Base-by-base conservation (phyloP, 92 coral and sea anemone species). In the Zoanthus solanderi region DNA sequence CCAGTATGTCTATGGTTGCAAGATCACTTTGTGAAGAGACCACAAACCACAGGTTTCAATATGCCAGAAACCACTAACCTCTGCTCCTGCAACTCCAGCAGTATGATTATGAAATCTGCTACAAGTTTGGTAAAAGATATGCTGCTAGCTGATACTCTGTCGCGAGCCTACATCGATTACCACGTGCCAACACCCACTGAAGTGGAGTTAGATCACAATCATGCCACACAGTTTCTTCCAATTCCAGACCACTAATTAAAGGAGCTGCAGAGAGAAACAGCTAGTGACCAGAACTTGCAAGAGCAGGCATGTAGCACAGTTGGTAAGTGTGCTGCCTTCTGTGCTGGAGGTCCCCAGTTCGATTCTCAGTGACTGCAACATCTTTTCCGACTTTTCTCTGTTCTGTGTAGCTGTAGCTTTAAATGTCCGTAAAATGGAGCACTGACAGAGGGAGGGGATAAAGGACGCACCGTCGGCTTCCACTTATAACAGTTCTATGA, bases 41-140 rank as follows among this genome's bases (percentile, higher is more conserved):
- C 92, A 87, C 91, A 87, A 92, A 44, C 91, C 95, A 11, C 77
- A 87, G 2, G 88, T 92, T 34, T 76, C 93, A 5, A 92, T 87
- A 29, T 75, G 83, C 29, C 76, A 50, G 79, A 90, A 92, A 60
- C 93, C 90, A 0, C 87, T 87, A n/a, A 68, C 81, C 11, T 29
- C 93, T 46, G 92, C 85, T 90, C 44, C 85, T 90, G 4, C 78
- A 90, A 14, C 86, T 90, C 18, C 93, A 90, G 73, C 86, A 87
- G 82, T 90, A 90, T 60, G 81, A 90, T 84, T 84, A 56, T 18
- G 90, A 90, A 15, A 89, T 92, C 57, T 57, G 87, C 37, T 90
- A 86, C 84, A 92, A 34, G 17, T 90, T 92, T 50, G 92, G 92
- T 28, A 42, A 63, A 23, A 9, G 86, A 89, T 2, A 86, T 92